Evolutionary conservation across 2,888 invertebrate genomes (phyloP), one percentile per base, ranked within the genome.

Genomic region (Hemithea aestivaria): DNA sequence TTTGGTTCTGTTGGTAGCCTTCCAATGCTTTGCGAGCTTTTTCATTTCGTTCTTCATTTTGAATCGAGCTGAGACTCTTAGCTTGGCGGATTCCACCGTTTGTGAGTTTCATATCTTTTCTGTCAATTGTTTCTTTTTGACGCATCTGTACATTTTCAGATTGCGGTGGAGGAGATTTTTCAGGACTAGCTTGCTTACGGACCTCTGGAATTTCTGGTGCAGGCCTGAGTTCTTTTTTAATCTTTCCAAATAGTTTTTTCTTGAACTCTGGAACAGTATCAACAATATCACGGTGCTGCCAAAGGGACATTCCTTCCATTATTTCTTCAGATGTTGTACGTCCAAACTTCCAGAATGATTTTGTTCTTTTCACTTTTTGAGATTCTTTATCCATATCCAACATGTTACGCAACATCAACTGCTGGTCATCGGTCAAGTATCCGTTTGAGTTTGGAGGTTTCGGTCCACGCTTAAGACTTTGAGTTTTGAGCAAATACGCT

Each of bases 311-410:
- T 0, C 95, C 95, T 60, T 94, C 94, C 58, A 95, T 84, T 32
- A 95, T 94, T 45, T 95, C 94, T 55, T 90, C 90, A 36, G 92
- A 91, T 9, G 89, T 89, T 1, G 90, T 90, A 37, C 92, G 90
- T 10, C 94, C 92, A 58, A 95, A 95, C 61, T 93, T 92, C 95
- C 95, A 95, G 65, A 95, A 93, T 0, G 94, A 94, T 68, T 95
- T 95, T 0, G 94, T 95, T 28, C 95, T 84, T 62, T 95, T 95
- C 0, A 95, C 91, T 55, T 83, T 88, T 40, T 92, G 90, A 0
- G 91, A 90, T 49, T 90, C 91, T 58, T 89, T 80, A 65, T 90
- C 90, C 67, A 88, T 80, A 34, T 83, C 85, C n/a, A 75, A 63
- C 75, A 78, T 90, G 62, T 75, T 87, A 47, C 80, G 76, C 22